Base-by-base conservation (phyloP, 2,113 vertebrate species). In the Rhabdomys dilectus region DNA sequence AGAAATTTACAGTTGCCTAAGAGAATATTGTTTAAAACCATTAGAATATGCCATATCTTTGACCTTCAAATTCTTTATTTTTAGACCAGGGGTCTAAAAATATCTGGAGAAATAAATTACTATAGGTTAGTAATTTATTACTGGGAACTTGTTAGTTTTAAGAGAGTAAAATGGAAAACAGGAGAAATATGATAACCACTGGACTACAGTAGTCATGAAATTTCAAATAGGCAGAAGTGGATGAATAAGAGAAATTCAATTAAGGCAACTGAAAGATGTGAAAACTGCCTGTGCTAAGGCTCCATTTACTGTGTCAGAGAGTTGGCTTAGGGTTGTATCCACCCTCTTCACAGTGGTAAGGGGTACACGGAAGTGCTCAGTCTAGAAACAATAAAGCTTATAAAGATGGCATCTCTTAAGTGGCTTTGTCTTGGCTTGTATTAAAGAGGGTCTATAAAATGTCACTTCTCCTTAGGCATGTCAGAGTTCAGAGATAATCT, bases 191-290 rank as follows among this genome's bases (percentile, higher is more conserved):
- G 58, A 56, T 45, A 76, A 90, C 48, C 15, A 77, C 42, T 86
- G 4, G 19, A 80, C 17, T 42, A 34, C 56, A 16, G 7, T 60
- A 12, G 60, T 17, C 39, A 51, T 62, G 15, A 92, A 81, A 6
- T 3, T 56, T 98, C 97, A 98, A 98, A 98, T 58, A 88, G 66
- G 36, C 16, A 93, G 13, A 88, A 97, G 78, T 93, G 85, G 91
- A 96, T 97, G 98, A 98, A 96, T 98, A 98, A 98, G 92, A 98
- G 56, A 96, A 98, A 97, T 92, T 97, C 97, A 98, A 98, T 98
- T 97, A 98, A 88, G 78, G 93, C 73, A 88, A 98, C 96, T 73
- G 56, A 95, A 97, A 98, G 94, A 98, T 91, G 93, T 95, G 97
- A 95, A 96, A 98, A 97, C 92, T 5, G 66, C 70, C 76, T 96